Evolutionary conservation across 2,888 invertebrate genomes (phyloP), one percentile per base, ranked within the genome.

Genomic region (Campoplex nolae): DNA sequence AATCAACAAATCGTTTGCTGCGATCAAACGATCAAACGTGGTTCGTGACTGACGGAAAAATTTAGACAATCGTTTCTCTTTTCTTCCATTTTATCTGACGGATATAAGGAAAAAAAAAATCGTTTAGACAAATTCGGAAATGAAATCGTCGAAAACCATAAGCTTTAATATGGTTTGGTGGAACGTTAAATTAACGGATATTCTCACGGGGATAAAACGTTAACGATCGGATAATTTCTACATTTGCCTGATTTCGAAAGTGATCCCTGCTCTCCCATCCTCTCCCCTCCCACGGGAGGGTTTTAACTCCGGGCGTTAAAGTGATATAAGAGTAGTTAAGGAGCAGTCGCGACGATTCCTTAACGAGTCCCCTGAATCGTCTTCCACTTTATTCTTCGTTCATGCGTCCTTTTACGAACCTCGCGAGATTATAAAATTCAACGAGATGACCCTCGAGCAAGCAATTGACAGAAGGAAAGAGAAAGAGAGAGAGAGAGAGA

Each of bases 151-250:
- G 48, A n/a, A 35, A 56, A 28, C 45, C 62, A 18, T 48, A 76
- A 71, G 68, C 28, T 68, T 76, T 80, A 71, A 71, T 75, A 42
- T 35, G 28, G 28, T 65, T 70, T 51, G 9, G 62, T 13, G n/a
- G 1, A 77, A 35, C 80, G 54, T 83, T 86, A 62, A 86, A 71
- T 75, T 58, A 42, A 74, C 32, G 67, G 51, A 7, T 70, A 81
- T 74, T 58, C 54, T n/a, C 86, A 67, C 32, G 81, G 51, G 81
- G 68, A 81, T 68, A 77, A 86, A 83, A 86, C 84, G 73, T 86
- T 86, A 86, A 86, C 84, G 86, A 84, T 84, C 81, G 86, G 77
- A 86, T 86, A 84, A 86, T 86, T 86, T 84, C 81, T 84, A 77
- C 86, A 81, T 84, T 84, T 81, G 77, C 86, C 83, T 76, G 81